phyloP scores from a whole-genome alignment of 2,797 vertebrate genomes.

The Melanotaenia pygmaea region DNA sequence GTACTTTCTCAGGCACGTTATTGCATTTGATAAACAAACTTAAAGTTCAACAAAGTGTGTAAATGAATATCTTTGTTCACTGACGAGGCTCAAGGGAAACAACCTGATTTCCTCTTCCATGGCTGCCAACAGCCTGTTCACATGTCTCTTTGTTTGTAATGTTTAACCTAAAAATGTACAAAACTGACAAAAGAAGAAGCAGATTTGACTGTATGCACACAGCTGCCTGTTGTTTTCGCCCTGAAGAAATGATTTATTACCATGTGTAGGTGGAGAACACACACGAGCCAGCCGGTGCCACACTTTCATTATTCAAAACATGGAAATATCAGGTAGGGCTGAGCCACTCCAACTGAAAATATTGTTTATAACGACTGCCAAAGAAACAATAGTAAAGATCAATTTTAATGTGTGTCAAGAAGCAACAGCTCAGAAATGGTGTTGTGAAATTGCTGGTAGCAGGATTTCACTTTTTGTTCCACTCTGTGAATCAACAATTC shows the following conservation, averaged over 20 bases:
- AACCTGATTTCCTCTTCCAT: background rate
- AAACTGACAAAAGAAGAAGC: background rate
- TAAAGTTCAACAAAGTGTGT: background rate
- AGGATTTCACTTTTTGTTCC: constrained; percentile 36
- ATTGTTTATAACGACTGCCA: constrained; percentile 6
- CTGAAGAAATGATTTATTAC: constrained; percentile 25
- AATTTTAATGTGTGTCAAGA: constrained; percentile 6
- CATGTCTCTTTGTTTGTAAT: background rate
- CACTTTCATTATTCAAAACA: constrained; percentile 34
- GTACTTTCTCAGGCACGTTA: background rate
- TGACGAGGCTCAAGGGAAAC: background rate
- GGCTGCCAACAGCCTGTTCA: background rate
- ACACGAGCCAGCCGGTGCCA: background rate
- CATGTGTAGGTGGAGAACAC: constrained; percentile 24
- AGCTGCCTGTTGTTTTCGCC: constrained; percentile 9
- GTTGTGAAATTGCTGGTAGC: constrained; percentile 40
- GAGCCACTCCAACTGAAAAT: background rate
- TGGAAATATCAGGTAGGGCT: constrained; percentile 14
- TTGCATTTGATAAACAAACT: background rate
- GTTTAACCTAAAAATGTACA: background rate
- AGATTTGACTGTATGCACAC: background rate
- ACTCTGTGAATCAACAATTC: constrained; percentile 68
- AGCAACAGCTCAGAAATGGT: constrained; percentile 6
- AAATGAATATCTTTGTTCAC: background rate
- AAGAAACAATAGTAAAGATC: background rate